Percentiles rank a stretch among this genome's conserved stretches.
Conservation (phyloP, 1,140 invertebrate species). For the Stegodyphus mimosarum region DNA sequence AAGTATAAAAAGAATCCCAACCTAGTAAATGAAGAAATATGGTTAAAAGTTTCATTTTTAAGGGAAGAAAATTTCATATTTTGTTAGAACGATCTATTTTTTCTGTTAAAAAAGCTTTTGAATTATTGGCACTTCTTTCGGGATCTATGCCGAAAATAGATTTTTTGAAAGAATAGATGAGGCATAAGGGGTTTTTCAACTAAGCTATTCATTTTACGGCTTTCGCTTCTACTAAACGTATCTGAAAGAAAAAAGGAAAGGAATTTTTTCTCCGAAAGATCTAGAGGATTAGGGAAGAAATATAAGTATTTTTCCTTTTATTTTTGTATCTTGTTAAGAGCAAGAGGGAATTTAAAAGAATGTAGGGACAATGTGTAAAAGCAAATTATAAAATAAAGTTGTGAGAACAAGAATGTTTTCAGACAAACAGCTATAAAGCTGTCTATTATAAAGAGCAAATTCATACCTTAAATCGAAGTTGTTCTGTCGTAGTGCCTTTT, state of each 20-base stretch:
- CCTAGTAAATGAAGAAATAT: too few relatives aligned
- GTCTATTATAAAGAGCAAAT: too few relatives aligned
- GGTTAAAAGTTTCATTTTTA: too few relatives aligned
- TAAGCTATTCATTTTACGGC: conserved; percentile 57
- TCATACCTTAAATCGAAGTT: too few relatives aligned
- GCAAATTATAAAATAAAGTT: not conserved
- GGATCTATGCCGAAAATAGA: conserved; percentile 30
- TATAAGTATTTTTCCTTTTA: conserved; percentile 4
- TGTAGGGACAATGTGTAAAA: not conserved
- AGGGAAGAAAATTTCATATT: conserved; percentile 31
- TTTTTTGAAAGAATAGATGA: conserved; percentile 47
- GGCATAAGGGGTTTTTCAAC: conserved; percentile 32
- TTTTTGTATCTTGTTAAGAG: not conserved
- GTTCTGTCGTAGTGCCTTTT: too few relatives aligned
- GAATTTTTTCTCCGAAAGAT: conserved; percentile 8
- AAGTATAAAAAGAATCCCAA: too few relatives aligned
- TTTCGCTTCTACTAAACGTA: conserved; percentile 34
- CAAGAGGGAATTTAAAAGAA: not conserved
- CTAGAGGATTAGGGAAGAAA: conserved; percentile 36
- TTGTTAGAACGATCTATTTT: conserved; percentile 22
- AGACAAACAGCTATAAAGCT: too few relatives aligned
- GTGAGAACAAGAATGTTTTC: not conserved
- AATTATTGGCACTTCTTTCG: conserved; percentile 35
- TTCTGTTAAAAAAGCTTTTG: not conserved
- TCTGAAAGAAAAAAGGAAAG: not conserved